Percentiles rank a stretch among this genome's conserved stretches.
Evolutionary conservation across 35 echinoderm and acorn worm genomes (phyloP).

Genomic region (Apostichopus californicus): DNA sequence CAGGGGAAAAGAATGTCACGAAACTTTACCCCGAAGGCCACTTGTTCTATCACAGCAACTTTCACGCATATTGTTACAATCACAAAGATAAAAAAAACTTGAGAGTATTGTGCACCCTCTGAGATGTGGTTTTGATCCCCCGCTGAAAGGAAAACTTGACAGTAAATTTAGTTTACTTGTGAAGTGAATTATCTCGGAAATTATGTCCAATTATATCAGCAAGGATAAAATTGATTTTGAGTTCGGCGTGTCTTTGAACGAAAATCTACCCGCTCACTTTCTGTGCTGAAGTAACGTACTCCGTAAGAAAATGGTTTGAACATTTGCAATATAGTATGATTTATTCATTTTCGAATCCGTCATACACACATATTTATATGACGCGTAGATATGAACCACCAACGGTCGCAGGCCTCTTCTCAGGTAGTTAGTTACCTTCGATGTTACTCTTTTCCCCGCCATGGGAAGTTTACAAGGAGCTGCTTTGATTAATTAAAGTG

Average conservation of each 20-base stretch:
- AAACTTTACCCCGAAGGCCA: slow-evolving; percentile 16
- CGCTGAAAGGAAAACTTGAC: background rate
- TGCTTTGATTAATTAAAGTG: no score
- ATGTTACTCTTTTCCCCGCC: no score
- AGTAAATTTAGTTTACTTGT: background rate
- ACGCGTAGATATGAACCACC: no score
- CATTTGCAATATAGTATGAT: no score
- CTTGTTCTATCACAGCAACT: background rate
- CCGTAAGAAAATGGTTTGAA: background rate
- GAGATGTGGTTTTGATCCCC: slow-evolving; percentile 33
- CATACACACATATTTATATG: no score
- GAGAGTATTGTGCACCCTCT: background rate
- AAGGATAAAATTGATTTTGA: background rate
- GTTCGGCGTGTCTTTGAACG: no score
- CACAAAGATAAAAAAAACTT: background rate
- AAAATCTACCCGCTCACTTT: no score
- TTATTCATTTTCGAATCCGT: no score
- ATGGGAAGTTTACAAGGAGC: no score
- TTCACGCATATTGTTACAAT: slow-evolving; percentile 40
- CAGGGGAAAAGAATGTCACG: background rate
- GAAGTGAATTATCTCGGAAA: background rate
- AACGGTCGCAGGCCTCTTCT: no score
- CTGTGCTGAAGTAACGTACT: background rate
- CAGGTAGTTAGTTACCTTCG: no score
- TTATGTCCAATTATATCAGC: slow-evolving; percentile 26